Percentiles rank a stretch among this genome's conserved stretches.
Conservation (phyloP, 2,888 invertebrate genomes). For the Linhomoeus sp. region DNA sequence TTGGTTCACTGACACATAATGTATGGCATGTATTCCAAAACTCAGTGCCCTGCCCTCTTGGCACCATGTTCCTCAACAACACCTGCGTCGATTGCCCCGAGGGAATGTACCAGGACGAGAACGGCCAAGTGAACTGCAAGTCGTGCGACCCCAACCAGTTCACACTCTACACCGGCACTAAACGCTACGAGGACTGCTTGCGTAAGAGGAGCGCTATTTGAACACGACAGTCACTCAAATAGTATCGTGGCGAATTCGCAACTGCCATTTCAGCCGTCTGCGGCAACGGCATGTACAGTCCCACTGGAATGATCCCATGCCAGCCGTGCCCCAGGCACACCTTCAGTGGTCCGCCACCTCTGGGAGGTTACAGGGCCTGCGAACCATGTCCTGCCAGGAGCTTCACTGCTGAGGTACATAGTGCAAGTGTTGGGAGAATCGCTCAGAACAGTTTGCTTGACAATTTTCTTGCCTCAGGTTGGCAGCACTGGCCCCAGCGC, state of each 20-base stretch:
- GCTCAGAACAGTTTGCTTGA: not conserved
- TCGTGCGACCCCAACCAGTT: conserved; percentile 82
- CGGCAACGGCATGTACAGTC: conserved; percentile 84
- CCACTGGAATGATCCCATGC: conserved; percentile 80
- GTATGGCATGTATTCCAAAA: too few species aligned
- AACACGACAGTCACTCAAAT: not conserved
- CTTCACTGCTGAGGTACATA: conserved; percentile 26
- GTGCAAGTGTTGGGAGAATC: not conserved
- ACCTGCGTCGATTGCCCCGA: conserved; percentile 66
- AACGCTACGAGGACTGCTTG: conserved; percentile 20
- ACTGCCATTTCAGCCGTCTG: conserved; percentile 54
- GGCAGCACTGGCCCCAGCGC: conserved; percentile 28
- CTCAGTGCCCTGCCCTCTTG: conserved; percentile 89
- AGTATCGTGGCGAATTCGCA: too few species aligned
- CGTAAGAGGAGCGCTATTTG: conserved; percentile 7
- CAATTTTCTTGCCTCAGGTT: too few species aligned
- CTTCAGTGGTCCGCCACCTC: conserved; percentile 35
- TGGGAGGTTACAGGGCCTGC: conserved; percentile 36
- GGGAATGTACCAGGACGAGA: conserved; percentile 69
- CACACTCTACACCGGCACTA: conserved; percentile 56
- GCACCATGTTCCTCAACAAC: conserved; percentile 75
- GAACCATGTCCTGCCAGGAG: conserved; percentile 48
- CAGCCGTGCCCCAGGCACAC: conserved; percentile 81
- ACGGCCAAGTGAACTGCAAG: conserved; percentile 70
- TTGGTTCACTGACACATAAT: not conserved